Percentiles rank a stretch among this genome's conserved stretches.
phyloP scores from a whole-genome alignment of 2,888 invertebrate genomes.

The Aradus depressus region DNA sequence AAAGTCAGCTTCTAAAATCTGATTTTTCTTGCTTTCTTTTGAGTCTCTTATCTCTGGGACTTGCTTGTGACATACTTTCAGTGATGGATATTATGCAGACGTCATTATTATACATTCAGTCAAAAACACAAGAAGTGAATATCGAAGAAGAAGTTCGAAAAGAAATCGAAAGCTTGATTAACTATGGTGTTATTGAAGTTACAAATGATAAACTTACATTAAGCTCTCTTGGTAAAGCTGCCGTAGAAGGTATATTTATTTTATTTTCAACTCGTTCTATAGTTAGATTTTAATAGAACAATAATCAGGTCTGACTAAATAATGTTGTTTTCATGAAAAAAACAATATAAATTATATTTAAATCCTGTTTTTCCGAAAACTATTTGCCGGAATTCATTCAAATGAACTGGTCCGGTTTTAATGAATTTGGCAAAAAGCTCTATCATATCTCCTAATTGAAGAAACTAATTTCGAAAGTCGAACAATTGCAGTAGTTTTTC shows the following conservation, averaged over 20 bases:
- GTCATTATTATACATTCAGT: slow-evolving; percentile 37
- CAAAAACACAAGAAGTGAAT: slow-evolving; percentile 36
- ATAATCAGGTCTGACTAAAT: too few species aligned
- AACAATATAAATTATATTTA: too few species aligned
- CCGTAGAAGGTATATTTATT: slow-evolving; percentile 72
- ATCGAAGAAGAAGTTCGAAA: slow-evolving; percentile 39
- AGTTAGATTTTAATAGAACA: too few species aligned
- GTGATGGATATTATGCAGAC: slow-evolving; percentile 32
- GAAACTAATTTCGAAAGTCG: too few species aligned
- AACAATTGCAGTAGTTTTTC: too few species aligned
- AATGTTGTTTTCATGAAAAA: too few species aligned
- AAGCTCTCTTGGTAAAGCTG: slow-evolving; percentile 56
- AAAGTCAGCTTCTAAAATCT: slow-evolving; percentile 46
- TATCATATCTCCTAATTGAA: too few species aligned
- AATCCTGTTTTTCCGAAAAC: too few species aligned
- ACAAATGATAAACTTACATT: slow-evolving; percentile 21
- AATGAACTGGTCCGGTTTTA: too few species aligned
- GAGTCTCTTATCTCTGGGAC: slow-evolving; percentile 53
- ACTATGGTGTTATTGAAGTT: slow-evolving; percentile 22
- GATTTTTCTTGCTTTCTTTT: slow-evolving; percentile 48
- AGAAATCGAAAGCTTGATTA: slow-evolving; percentile 35
- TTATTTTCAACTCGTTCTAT: too few species aligned
- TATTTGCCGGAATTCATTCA: too few species aligned
- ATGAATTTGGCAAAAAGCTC: too few species aligned
- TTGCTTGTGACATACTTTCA: slow-evolving; percentile 42